Evolutionary conservation across 2,113 vertebrate species (phyloP), one percentile per base, ranked within the genome.

Genomic region (Bos indicus): DNA sequence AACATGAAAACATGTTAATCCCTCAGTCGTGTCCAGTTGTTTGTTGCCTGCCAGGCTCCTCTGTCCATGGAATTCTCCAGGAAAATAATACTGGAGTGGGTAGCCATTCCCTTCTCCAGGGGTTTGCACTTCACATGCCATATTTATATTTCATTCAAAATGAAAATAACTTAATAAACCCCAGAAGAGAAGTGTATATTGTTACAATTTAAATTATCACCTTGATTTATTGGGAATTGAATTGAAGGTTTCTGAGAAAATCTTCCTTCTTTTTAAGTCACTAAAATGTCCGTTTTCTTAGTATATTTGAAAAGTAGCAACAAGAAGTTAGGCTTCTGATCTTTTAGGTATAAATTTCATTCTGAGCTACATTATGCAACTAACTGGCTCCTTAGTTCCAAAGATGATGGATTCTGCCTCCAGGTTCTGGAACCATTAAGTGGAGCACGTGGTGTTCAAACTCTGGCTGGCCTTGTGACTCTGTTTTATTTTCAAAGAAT

Each of bases 61-160:
- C 36, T 74, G 36, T 74, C 71, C 71, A 36, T 71, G n/a, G n/a
- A 71, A 71, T 71, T 71, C 67, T 71, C 64, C n/a, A 71, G 64
- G 9, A 2, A 36, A 71, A 71, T n/a, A 36, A 36, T 36, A 36
- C 64, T 36, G 9, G n/a, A 71, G n/a, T 71, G n/a, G 10, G n/a
- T 40, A 36, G n/a, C 8, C 64, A 71, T 71, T 71, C 64, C n/a
- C 64, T 36, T 71, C 67, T 71, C 67, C 19, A 71, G 67, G n/a
- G n/a, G 10, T 11, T 71, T 71, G 36, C 19, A 71, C 19, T 71
- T 71, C 36, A 23, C 67, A 36, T 17, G 25, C 21, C 16, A 51
- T 40, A 89, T 83, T 14, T 54, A 11, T 59, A 51, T 78, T 81
- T 87, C 14, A 60, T 84, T 60, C 67, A 93, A 95, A 83, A 71